phyloP scores from a whole-genome alignment of 2,888 invertebrate genomes.

The Cosmia trapezina region DNA sequence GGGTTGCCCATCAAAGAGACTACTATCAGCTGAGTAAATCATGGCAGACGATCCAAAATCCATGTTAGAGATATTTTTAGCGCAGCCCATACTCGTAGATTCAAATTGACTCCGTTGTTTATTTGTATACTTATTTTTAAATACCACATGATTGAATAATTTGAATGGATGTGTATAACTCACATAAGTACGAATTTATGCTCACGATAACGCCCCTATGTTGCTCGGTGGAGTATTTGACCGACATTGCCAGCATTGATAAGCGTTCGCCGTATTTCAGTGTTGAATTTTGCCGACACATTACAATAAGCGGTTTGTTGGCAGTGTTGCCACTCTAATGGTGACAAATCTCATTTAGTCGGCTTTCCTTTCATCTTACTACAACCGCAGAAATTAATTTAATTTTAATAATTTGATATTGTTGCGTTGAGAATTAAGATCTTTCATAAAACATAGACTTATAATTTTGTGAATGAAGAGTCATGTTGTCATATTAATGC shows the following conservation, averaged over 20 bases:
- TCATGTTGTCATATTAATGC: slow-evolving; percentile 27
- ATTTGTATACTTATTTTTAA: slow-evolving; percentile 4
- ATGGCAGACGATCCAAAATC: slow-evolving; percentile 5
- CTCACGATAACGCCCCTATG: slow-evolving; percentile 82
- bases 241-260: slow-evolving; percentile 76
- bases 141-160: slow-evolving; percentile 50
- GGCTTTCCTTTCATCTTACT: slow-evolving; percentile 47
- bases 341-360: slow-evolving; percentile 46
- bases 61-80: slow-evolving; percentile 13
- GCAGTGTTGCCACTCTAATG: slow-evolving; percentile 44
- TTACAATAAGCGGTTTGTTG: slow-evolving; percentile 52
- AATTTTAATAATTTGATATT: slow-evolving; percentile 26
- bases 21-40: background rate
- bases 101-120: background rate
- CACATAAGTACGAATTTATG: slow-evolving; percentile 59
- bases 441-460: slow-evolving; percentile 17
- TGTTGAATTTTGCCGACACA: slow-evolving; percentile 59
- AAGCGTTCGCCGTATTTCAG: slow-evolving; percentile 66
- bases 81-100: background rate
- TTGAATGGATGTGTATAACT: slow-evolving; percentile 39
- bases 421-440: background rate
- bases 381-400: slow-evolving; percentile 52
- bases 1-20: slow-evolving; percentile 7
- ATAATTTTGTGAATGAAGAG: slow-evolving; percentile 45
- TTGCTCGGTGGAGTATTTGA: slow-evolving; percentile 70